Conservation (phyloP, 2,888 invertebrate species). For the Habrosyne pyritoides region DNA sequence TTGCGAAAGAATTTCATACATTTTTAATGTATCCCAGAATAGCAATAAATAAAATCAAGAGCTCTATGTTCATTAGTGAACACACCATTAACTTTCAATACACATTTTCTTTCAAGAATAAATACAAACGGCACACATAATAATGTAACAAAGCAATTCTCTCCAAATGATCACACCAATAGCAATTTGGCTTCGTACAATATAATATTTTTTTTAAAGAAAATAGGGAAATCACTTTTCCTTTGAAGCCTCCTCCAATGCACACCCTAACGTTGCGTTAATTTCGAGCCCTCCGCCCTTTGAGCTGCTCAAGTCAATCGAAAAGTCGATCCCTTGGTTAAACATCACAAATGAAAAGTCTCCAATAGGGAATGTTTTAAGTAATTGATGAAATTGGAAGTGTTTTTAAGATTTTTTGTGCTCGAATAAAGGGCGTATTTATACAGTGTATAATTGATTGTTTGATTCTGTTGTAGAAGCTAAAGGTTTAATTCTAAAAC, state of each 20-base stretch:
- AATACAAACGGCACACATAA: background rate
- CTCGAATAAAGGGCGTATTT: conserved; percentile 57
- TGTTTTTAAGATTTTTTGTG: conserved; percentile 69
- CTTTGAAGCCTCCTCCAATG: conserved; percentile 75
- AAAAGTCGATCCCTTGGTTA: conserved; percentile 81
- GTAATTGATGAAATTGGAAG: conserved; percentile 78
- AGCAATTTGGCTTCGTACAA: conserved; percentile 16
- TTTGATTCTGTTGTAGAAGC: background rate
- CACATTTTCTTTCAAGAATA: too few relatives aligned
- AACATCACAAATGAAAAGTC: conserved; percentile 81
- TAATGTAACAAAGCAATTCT: conserved; percentile 10
- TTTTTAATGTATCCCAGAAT: too few relatives aligned
- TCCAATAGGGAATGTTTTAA: conserved; percentile 74
- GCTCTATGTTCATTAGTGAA: too few relatives aligned
- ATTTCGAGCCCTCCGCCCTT: conserved; percentile 74
- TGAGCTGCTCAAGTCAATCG: conserved; percentile 81
- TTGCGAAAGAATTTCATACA: too few relatives aligned
- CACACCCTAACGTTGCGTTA: conserved; percentile 75
- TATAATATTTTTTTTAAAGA: conserved; percentile 59
- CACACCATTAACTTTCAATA: too few relatives aligned
- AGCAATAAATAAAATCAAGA: too few relatives aligned
- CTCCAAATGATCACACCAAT: conserved; percentile 14
- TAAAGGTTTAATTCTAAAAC: background rate
- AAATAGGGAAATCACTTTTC: conserved; percentile 73
- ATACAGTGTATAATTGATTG: conserved; percentile 12